These are phyloP conservation scores for Nomada lathburiana DNA, from an alignment of 2,888 invertebrate species.

Conservation along the genomic window DNA sequence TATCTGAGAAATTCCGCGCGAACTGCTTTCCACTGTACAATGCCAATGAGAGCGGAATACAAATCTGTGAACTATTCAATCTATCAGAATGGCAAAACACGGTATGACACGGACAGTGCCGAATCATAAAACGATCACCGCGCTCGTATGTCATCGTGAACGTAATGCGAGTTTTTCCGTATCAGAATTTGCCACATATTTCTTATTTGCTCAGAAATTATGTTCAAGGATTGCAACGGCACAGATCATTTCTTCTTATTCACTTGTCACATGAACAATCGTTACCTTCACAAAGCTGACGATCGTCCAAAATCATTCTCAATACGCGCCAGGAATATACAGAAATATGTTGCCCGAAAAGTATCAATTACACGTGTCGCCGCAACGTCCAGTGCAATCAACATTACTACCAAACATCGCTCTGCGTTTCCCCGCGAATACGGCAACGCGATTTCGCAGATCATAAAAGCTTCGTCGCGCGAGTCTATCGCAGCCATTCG, in stretches of 20 bases:
- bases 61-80: constrained; percentile 30
- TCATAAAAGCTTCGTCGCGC: constrained; percentile 13
- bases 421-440: neutral
- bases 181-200: neutral
- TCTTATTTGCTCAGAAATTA: no score
- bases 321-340: no score
- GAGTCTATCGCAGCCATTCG: constrained; percentile 11
- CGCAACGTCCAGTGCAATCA: neutral
- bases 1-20: constrained; percentile 14
- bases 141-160: no score
- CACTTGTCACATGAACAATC: no score
- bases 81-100: constrained; percentile 20
- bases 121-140: constrained; percentile 7
- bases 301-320: no score
- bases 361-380: neutral
- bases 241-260: no score
- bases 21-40: neutral
- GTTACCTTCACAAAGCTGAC: neutral
- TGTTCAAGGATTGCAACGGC: no score
- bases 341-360: no score
- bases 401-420: neutral
- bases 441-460: neutral
- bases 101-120: neutral
- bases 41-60: constrained; percentile 33
- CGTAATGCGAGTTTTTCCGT: neutral